Base-by-base conservation (phyloP, 2,888 invertebrate genomes). In the Neuroscelio doddi region DNA sequence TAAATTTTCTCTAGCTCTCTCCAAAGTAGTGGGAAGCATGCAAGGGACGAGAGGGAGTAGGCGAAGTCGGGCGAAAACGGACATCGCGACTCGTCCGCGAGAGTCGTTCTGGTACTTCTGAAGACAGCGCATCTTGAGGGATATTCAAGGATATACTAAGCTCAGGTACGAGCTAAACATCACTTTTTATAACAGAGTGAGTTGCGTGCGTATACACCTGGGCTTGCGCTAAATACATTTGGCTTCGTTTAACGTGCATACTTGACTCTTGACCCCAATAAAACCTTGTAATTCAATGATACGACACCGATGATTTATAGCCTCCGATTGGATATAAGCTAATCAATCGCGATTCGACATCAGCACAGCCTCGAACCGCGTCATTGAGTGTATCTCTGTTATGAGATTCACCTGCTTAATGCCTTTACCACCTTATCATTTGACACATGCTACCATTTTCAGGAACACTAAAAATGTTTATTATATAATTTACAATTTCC, bases 21-120 rank as follows among this genome's bases (percentile, higher is more conserved):
- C 32, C 51, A 47, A 61, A 57, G 64, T 69, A 70, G 69, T 70
- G 69, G 68, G 71, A 69, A 63, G 49, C 36, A 44, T 44, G 52
- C 34, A 69, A 64, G 70, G 68, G 63, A 71, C 70, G 73, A 63
- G 55, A 42, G 34, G 44, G 59, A 58, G 66, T 64, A 59, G 51
- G 58, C 44, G 57, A 55, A 64, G 64, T 41, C 57, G 72, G 47
- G 59, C 57, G 72, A 76, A 75, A 78, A 76, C 75, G 71, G 71
- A 70, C 73, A 57, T 74, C 73, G 72, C 68, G 73, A 76, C 68
- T 59, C 69, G 66, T 67, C 72, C 72, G 77, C 75, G 78, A 77
- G 81, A 83, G 83, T 83, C 81, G 80, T 73, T 78, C 73, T 73
- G 78, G 72, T 80, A 83, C 82, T 81, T 79, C 78, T 77, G 78